Evolutionary conservation across 2,888 invertebrate genomes (phyloP), one percentile per base, ranked within the genome.

Genomic region (Lobophora halterata): DNA sequence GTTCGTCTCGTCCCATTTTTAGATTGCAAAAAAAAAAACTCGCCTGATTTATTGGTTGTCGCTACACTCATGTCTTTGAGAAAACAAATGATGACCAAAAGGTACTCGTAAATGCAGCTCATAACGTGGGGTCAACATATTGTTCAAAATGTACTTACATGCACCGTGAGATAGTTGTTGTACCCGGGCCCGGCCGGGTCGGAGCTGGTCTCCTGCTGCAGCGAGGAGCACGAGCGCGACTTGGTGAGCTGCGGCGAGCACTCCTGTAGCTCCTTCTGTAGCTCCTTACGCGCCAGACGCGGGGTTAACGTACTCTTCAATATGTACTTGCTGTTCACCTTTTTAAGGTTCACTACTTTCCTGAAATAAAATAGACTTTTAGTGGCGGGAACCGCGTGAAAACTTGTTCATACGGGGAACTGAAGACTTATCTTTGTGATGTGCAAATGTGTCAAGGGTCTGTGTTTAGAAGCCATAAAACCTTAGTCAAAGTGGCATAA

Each of bases 251-350:
- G 88, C 16, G 86, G 89, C 1, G 85, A 79, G 1, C 89, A 88
- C 18, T 90, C 89, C 35, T 88, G 90, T 42, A 91, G 80, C 58
- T 91, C 91, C 52, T 91, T 90, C 54, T 87, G 85, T 52, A 93
- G 78, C 58, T 93, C 92, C 54, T 91, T 93, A 19, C 95, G 88
- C 5, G 92, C 91, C 44, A 94, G 76, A 33, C 92, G 90, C 3
- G 95, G 95, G 0, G 95, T 95, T 43, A 96, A 67, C 0, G 95
- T 95, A 23, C 94, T 94, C 80, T 94, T 95, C 13, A 96, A 74
- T 34, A 96, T 95, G 61, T 95, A 93, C 65, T 93, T 95, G 70
- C 95, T 94, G 72, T 92, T 94, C 13, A 92, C 92, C 72, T 93
- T 93, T 69, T 92, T 93, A 52, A 93, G 62, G 42, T 87, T 92